A percentile compares a stretch with the other conserved stretches of the same genome.
These are phyloP conservation scores for Adoxophyes honmai DNA, from an alignment of 1,140 invertebrate genomes.

Conservation along the genomic window DNA sequence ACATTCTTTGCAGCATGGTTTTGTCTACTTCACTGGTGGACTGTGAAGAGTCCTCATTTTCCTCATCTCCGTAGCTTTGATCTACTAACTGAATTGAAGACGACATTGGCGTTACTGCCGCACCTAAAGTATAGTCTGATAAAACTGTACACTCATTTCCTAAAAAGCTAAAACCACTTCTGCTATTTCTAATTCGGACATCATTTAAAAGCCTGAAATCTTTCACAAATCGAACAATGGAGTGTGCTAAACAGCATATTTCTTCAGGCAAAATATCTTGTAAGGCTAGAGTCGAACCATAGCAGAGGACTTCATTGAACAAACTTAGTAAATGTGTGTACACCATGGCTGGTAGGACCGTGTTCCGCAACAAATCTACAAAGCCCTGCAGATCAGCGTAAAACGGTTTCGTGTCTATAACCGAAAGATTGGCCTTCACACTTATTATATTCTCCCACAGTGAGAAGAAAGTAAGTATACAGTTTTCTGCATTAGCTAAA, in stretches of 20 bases:
- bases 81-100: slow-evolving; percentile 57
- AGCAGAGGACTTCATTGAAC: slow-evolving; percentile 93
- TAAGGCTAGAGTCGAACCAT: slow-evolving; percentile 91
- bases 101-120: slow-evolving; percentile 49
- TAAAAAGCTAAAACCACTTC: slow-evolving; percentile 77
- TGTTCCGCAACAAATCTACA: slow-evolving; percentile 84
- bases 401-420: slow-evolving; percentile 92
- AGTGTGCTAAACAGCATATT: slow-evolving; percentile 89
- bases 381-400: slow-evolving; percentile 90
- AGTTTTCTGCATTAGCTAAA: slow-evolving; percentile 80
- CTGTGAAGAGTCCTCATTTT: slow-evolving; percentile 49
- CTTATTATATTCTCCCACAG: slow-evolving; percentile 95
- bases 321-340: slow-evolving; percentile 90
- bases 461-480: slow-evolving; percentile 88
- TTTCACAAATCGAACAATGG: slow-evolving; percentile 90
- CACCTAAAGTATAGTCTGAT: slow-evolving; percentile 51
- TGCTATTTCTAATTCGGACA: slow-evolving; percentile 66
- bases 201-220: slow-evolving; percentile 87
- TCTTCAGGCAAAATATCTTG: slow-evolving; percentile 92
- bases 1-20: slow-evolving; percentile 90
- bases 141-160: slow-evolving; percentile 72
- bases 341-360: slow-evolving; percentile 86
- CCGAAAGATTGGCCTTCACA: slow-evolving; percentile 92
- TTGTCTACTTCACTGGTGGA: slow-evolving; percentile 77
- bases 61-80: slow-evolving; percentile 62